Conservation (phyloP, 1,140 invertebrate genomes). For the Wiebesia pumilae region DNA sequence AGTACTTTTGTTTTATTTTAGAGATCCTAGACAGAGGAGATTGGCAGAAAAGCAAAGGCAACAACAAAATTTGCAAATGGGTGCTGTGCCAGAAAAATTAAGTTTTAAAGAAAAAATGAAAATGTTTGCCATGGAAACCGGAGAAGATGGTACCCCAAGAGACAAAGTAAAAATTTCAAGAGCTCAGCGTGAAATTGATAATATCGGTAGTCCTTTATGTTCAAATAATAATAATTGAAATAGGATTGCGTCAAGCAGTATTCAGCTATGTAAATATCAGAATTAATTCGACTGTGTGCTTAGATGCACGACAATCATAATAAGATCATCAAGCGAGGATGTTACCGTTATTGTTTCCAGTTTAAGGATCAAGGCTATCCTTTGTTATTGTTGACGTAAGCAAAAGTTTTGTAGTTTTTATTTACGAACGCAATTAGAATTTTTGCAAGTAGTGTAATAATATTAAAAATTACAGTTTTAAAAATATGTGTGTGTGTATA, state of each 20-base stretch:
- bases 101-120: constrained; percentile 98
- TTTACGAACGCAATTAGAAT: constrained; percentile 24
- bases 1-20: constrained; percentile 62
- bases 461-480: constrained; percentile 20
- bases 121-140: constrained; percentile 96
- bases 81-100: constrained; percentile 90
- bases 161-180: constrained; percentile 96
- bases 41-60: constrained; percentile 86
- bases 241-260: constrained; percentile 25
- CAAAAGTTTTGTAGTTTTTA: constrained; percentile 48
- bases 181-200: constrained; percentile 93
- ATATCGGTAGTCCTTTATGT: constrained; percentile 75
- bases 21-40: constrained; percentile 88
- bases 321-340: constrained; percentile 42
- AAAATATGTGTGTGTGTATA: not conserved
- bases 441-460: constrained; percentile 23
- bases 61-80: constrained; percentile 78
- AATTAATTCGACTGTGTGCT: constrained; percentile 37
- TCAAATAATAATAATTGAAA: constrained; percentile 68
- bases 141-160: constrained; percentile 89
- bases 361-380: constrained; percentile 45
- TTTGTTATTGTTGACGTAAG: constrained; percentile 49
- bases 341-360: constrained; percentile 48
- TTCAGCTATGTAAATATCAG: constrained; percentile 40
- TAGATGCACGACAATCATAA: constrained; percentile 44